Evolutionary conservation across 2,113 vertebrate genomes (phyloP).

Genomic region (Sminthopsis crassicaudata): DNA sequence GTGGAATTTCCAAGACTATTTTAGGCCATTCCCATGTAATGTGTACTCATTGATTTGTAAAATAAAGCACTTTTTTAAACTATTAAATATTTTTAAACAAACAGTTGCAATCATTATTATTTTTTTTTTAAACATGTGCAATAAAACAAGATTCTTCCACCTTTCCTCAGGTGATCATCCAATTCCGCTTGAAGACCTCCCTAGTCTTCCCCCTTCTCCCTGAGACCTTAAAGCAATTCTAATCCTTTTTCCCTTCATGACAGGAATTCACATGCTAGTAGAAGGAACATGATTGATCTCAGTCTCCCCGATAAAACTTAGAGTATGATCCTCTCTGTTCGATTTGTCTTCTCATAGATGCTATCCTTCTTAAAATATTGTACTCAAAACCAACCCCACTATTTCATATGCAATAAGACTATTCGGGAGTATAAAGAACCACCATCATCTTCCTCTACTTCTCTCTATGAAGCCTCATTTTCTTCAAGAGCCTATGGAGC

Average conservation of each 20-base stretch:
- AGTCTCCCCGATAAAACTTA: not conserved
- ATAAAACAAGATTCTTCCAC: not conserved
- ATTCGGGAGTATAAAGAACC: not conserved
- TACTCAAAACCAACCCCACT: not conserved
- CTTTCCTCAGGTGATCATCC: not conserved
- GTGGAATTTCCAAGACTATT: conserved; percentile 51
- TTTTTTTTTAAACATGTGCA: not conserved
- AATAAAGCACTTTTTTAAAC: conserved; percentile 71
- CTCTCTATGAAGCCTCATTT: not conserved
- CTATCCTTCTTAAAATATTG: not conserved
- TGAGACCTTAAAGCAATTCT: not conserved
- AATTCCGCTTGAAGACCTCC: not conserved
- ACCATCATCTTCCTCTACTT: not conserved
- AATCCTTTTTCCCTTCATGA: not conserved
- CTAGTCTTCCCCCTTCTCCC: not conserved
- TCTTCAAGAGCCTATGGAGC: not conserved
- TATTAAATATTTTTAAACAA: conserved; percentile 20
- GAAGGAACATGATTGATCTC: not conserved
- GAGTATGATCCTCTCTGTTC: not conserved
- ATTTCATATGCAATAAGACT: not conserved
- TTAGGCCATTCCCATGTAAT: conserved; percentile 66
- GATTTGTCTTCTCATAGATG: not conserved
- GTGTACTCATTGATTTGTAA: conserved; percentile 64
- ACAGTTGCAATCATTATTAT: conserved; percentile 51
- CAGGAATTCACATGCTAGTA: not conserved